Evolutionary conservation across 2,888 invertebrate genomes (phyloP), one percentile per base, ranked within the genome.

Genomic region (Lycaena phlaeas): DNA sequence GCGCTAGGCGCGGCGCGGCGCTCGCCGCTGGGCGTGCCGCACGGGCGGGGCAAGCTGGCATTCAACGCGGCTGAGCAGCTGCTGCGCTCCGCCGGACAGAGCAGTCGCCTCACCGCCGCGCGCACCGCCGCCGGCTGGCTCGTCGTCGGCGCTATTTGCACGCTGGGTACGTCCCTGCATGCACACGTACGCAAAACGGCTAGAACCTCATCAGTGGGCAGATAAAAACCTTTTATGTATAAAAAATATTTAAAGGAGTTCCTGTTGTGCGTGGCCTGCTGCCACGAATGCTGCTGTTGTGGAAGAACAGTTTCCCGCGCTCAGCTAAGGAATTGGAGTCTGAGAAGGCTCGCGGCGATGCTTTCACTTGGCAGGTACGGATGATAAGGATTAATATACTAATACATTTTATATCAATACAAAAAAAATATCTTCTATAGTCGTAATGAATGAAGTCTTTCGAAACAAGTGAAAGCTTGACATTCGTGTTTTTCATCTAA

Each of bases 101-200:
- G 97, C 73, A 96, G 96, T 68, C 88, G 98, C 38, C 87, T 99
- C 41, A 97, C 98, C 0, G 87, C 97, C 46, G 96, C 97, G 54
- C 88, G 98, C 60, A 97, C 98, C 1, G 96, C 97, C 68, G 97
- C 98, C 25, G 98, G 98, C 17, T 99, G 99, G 99, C 87, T 98
- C 34, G 86, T 99, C 28, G 95, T 99, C 54, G 97, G 97, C 25
- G 94, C 98, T 40, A 95, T 99, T 40, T 97, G 98, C 90, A 97
- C 97, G 0, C 77, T 98, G 51, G 97, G 94, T 90, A 69, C 64
- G 70, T 14, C n/a, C n/a, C n/a, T n/a, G n/a, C n/a, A n/a, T n/a
- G n/a, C n/a, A n/a, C n/a, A n/a, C n/a, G n/a, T n/a, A n/a, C n/a
- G n/a, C n/a, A n/a, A n/a, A n/a, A n/a, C n/a, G n/a, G n/a, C n/a